phyloP scores from a whole-genome alignment of 2,113 vertebrate genomes.

The Triplophysa siluroides region DNA sequence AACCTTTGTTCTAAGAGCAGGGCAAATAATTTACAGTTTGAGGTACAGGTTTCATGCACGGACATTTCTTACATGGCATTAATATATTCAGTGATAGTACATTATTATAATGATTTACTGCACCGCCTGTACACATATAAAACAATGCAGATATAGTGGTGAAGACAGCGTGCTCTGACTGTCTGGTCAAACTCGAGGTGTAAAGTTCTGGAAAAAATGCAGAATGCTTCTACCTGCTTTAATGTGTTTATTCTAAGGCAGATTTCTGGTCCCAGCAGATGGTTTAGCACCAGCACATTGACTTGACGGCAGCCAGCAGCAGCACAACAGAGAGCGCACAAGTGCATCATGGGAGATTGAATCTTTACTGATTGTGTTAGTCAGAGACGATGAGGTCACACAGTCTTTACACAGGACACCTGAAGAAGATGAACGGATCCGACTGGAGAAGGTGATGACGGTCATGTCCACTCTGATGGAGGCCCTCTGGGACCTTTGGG shows the following conservation, averaged over 20 bases:
- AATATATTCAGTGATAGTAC: slow-evolving; percentile 86
- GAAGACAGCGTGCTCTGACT: slow-evolving; percentile 83
- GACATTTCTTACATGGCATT: slow-evolving; percentile 94
- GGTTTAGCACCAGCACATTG: slow-evolving; percentile 78
- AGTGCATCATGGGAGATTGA: slow-evolving; percentile 77
- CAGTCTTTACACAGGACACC: slow-evolving; percentile 64
- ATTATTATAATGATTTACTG: slow-evolving; percentile 87
- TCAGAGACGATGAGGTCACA: slow-evolving; percentile 69
- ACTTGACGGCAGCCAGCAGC: slow-evolving; percentile 66
- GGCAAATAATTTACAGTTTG: slow-evolving; percentile 95
- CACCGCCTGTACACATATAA: slow-evolving; percentile 94
- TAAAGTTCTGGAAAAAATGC: slow-evolving; percentile 80
- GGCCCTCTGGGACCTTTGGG: slow-evolving; percentile 88
- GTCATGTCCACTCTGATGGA: slow-evolving; percentile 90
- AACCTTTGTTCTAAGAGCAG: slow-evolving; percentile 86
- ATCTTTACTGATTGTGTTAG: slow-evolving; percentile 74
- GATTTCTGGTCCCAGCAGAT: slow-evolving; percentile 83
- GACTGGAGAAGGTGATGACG: slow-evolving; percentile 35
- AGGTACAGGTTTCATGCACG: slow-evolving; percentile 87
- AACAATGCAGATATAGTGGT: slow-evolving; percentile 87
- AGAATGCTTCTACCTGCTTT: slow-evolving; percentile 75
- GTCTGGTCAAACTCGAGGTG: slow-evolving; percentile 69
- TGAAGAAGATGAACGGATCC: slow-evolving; percentile 70
- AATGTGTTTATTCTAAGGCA: slow-evolving; percentile 73
- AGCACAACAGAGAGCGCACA: slow-evolving; percentile 59